Percentiles rank a stretch among this genome's conserved stretches.
Evolutionary conservation across 2,113 vertebrate species (phyloP).

Genomic region (Oncorhynchus mykiss): DNA sequence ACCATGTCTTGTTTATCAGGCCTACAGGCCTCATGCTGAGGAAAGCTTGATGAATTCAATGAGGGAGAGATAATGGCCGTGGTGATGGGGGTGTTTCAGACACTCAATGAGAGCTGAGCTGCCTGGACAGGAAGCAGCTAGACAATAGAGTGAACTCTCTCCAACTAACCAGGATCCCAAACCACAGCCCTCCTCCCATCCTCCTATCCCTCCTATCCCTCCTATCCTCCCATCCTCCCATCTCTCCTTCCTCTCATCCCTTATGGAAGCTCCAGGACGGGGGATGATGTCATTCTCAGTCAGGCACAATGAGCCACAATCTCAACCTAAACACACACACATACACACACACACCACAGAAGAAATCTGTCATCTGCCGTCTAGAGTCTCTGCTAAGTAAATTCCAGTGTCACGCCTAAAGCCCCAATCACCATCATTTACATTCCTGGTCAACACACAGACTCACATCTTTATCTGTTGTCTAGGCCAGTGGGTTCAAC

Average conservation of each 20-base stretch:
- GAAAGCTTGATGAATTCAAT: conserved; percentile 13
- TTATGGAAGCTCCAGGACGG: conserved; percentile 33
- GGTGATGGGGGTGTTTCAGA: neutral
- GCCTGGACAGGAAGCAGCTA: conserved; percentile 42
- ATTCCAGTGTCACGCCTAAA: neutral
- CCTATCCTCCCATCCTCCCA: too few relatives aligned
- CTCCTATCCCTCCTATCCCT: too few relatives aligned
- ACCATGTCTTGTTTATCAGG: conserved; percentile 41
- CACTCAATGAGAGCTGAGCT: conserved; percentile 20
- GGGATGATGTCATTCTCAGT: conserved; percentile 43
- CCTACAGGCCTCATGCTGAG: conserved; percentile 37
- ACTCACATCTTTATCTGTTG: conserved; percentile 1
- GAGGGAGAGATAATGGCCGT: neutral
- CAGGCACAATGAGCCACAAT: neutral
- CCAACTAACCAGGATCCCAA: conserved; percentile 41
- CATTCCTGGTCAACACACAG: neutral
- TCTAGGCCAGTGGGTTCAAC: neutral
- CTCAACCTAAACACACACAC: neutral
- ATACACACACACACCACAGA: neutral
- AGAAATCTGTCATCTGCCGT: neutral
- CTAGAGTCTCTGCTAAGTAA: neutral
- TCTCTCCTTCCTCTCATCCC: conserved; percentile 26
- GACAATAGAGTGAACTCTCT: conserved; percentile 45
- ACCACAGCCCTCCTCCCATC: conserved; percentile 5
- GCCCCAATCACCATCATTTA: conserved; percentile 2